A percentile compares a stretch with the other conserved stretches of the same genome.
These are phyloP conservation scores for Carcina quercana DNA, from an alignment of 2,888 invertebrate species.

Conservation along the genomic window DNA sequence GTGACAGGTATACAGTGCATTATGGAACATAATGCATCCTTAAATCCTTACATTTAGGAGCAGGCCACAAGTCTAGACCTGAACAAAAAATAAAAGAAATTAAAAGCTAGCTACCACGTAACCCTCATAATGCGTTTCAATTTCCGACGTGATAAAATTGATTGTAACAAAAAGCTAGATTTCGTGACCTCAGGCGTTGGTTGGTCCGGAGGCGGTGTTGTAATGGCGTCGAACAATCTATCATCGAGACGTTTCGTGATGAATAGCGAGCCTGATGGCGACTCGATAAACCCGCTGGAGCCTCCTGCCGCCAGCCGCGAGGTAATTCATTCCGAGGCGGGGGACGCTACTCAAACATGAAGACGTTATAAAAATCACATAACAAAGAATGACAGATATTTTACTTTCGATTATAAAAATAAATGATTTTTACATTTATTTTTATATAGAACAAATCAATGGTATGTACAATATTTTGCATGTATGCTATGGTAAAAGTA, in stretches of 20 bases:
- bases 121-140: conserved; percentile 11
- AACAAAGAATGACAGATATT: no score
- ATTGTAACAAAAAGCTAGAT: conserved; percentile 20
- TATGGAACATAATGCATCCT: no score
- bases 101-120: no score
- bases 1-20: no score
- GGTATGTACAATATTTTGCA: no score
- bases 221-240: conserved; percentile 33
- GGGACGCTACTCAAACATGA: no score
- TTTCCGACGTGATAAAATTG: conserved; percentile 18
- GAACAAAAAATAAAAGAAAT: not conserved
- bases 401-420: no score
- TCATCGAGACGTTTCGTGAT: conserved; percentile 39
- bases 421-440: no score
- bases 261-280: conserved; percentile 35
- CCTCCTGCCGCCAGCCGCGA: conserved; percentile 11
- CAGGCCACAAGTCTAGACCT: not conserved
- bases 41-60: no score
- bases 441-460: no score
- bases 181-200: conserved; percentile 18
- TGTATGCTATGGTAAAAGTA: no score
- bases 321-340: conserved; percentile 21
- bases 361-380: no score
- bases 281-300: conserved; percentile 30
- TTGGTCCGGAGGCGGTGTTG: conserved; percentile 10